phyloP scores from a whole-genome alignment of 2,888 invertebrate species.

The Cerceris ruficornis region DNA sequence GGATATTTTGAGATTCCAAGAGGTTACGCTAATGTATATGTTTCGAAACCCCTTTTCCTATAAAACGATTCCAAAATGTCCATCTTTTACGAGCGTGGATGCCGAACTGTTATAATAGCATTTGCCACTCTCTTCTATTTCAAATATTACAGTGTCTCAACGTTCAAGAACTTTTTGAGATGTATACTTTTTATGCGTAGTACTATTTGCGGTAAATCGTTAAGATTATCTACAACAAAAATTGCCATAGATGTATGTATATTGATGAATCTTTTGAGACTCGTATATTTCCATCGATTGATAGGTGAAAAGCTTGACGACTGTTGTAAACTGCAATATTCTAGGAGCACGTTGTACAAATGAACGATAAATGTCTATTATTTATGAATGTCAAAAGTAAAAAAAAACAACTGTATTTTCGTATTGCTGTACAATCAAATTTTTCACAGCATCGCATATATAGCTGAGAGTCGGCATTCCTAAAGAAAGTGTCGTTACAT shows the following conservation, averaged over 20 bases:
- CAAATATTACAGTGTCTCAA: conserved; percentile 41
- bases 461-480: conserved; percentile 52
- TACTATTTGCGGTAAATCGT: conserved; percentile 36
- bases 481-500: conserved; percentile 49
- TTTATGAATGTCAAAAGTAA: conserved; percentile 30
- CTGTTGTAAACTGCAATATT: conserved; percentile 50
- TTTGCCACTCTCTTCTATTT: conserved; percentile 40
- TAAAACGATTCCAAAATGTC: conserved; percentile 35
- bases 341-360: conserved; percentile 48
- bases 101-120: conserved; percentile 33
- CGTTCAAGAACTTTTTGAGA: conserved; percentile 35
- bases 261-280: conserved; percentile 42
- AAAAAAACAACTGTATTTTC: conserved; percentile 72
- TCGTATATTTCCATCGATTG: conserved; percentile 28
- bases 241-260: conserved; percentile 45
- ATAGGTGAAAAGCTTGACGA: conserved; percentile 30
- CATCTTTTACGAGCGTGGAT: conserved; percentile 33
- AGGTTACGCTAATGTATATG: conserved; percentile 47
- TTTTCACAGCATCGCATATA: conserved; percentile 61
- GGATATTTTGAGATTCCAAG: conserved; percentile 20
- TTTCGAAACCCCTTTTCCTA: conserved; percentile 27
- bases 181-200: conserved; percentile 51
- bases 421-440: conserved; percentile 70
- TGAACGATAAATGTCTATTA: conserved; percentile 54
- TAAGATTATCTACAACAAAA: conserved; percentile 25